Evolutionary conservation across 1,140 invertebrate genomes (phyloP).

Genomic region (Hestina assimilis): DNA sequence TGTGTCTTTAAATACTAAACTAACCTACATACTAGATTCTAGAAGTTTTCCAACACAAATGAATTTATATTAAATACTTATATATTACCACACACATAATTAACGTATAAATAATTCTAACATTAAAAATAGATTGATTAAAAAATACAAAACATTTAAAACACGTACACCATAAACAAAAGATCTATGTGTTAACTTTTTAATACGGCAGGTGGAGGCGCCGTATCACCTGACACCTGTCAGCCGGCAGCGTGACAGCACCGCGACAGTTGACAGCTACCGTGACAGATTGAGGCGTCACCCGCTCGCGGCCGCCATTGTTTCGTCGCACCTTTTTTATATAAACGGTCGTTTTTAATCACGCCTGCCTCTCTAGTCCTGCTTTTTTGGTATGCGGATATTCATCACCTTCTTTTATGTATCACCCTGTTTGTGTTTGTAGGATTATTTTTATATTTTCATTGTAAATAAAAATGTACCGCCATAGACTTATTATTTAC

Average conservation of each 20-base stretch:
- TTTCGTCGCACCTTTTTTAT: conserved; percentile 50
- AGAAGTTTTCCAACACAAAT: no score
- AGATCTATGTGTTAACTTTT: conserved; percentile 24
- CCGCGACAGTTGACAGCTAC: conserved; percentile 36
- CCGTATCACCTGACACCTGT: conserved; percentile 36
- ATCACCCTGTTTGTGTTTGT: neutral
- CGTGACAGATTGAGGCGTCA: conserved; percentile 58
- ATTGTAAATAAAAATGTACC: neutral
- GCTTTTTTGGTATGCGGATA: conserved; percentile 13
- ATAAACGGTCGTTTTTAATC: conserved; percentile 40
- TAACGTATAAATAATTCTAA: no score
- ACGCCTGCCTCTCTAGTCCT: conserved; percentile 29
- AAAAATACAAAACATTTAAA: neutral
- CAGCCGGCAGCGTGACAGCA: conserved; percentile 9
- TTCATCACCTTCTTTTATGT: neutral
- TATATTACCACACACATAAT: no score
- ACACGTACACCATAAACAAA: conserved; percentile 2
- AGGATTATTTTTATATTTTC: neutral
- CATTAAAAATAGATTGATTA: no score
- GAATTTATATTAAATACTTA: no score
- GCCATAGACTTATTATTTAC: neutral
- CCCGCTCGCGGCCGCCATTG: conserved; percentile 46
- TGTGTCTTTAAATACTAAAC: no score
- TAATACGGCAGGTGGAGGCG: conserved; percentile 41
- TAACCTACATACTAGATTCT: no score